phyloP scores from a whole-genome alignment of 2,113 vertebrate species.

The Bungarus multicinctus region DNA sequence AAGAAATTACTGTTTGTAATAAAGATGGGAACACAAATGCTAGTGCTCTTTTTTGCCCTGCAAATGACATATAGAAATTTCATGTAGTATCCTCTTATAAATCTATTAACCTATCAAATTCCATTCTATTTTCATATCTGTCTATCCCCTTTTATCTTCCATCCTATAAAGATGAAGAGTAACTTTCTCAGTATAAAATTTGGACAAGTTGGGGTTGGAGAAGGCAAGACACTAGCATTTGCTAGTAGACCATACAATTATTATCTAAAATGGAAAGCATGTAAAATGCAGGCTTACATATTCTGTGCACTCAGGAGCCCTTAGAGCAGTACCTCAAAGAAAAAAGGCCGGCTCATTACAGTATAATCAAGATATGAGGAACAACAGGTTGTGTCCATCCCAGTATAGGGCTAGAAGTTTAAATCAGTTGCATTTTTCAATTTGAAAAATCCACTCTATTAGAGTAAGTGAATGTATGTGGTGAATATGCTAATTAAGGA shows the following conservation, averaged over 20 bases:
- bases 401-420: slow-evolving; percentile 36
- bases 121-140: neutral
- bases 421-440: slow-evolving; percentile 56
- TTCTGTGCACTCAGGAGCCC: slow-evolving; percentile 34
- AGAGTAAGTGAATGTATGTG: slow-evolving; percentile 19
- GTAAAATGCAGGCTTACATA: neutral
- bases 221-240: neutral
- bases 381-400: slow-evolving; percentile 22
- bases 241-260: slow-evolving; percentile 32
- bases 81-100: slow-evolving; percentile 38
- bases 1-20: neutral
- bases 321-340: slow-evolving; percentile 48
- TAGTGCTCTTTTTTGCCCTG: neutral
- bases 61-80: neutral
- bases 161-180: slow-evolving; percentile 14
- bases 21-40: neutral
- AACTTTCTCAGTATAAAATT: slow-evolving; percentile 33
- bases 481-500: too few relatives aligned
- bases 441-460: slow-evolving; percentile 57
- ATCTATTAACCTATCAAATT: slow-evolving; percentile 44
- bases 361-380: slow-evolving; percentile 44
- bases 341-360: slow-evolving; percentile 50
- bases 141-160: neutral
- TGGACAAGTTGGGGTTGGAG: neutral
- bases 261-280: slow-evolving; percentile 33